These are phyloP conservation scores for Jordanella pulchra DNA, from an alignment of 2,797 vertebrate genomes.

Conservation along the genomic window DNA sequence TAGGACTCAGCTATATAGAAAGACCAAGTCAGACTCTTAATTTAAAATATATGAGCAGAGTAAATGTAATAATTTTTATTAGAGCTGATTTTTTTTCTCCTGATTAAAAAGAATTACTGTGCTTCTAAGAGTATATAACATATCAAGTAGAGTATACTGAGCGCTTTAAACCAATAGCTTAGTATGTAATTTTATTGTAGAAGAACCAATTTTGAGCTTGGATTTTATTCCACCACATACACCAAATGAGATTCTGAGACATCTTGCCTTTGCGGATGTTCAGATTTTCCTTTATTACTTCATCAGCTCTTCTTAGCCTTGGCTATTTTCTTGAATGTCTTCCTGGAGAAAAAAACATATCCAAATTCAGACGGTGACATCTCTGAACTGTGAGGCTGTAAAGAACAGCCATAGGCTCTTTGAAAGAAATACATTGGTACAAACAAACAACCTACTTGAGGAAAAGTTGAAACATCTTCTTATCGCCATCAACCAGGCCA, in stretches of 20 bases:
- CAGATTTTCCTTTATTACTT: constrained; percentile 5
- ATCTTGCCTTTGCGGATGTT: constrained; percentile 5
- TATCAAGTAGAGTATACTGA: background rate
- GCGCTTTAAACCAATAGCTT: constrained; percentile 3
- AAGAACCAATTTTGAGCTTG: constrained; percentile 6
- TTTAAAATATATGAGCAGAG: constrained; percentile 5
- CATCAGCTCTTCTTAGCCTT: background rate
- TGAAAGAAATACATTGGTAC: no score
- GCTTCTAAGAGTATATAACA: constrained; percentile 3
- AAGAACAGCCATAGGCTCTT: constrained; percentile 9
- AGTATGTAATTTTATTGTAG: constrained; percentile 11
- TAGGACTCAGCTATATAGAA: constrained; percentile 5
- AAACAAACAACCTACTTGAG: constrained; percentile 1
- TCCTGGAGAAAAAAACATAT: constrained; percentile 14
- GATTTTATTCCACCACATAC: constrained; percentile 11
- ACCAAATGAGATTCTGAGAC: constrained; percentile 9
- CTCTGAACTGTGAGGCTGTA: constrained; percentile 2
- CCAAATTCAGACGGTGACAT: constrained; percentile 6
- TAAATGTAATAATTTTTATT: constrained; percentile 9
- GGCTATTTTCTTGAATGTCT: background rate
- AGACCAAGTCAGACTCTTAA: constrained; percentile 8
- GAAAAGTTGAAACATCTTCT: constrained; percentile 6
- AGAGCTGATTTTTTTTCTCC: constrained; percentile 5
- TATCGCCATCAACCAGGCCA: constrained; percentile 5
- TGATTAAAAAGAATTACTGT: constrained; percentile 9